Conservation (phyloP, 2,797 vertebrate species). For the Nyctibius grandis region DNA sequence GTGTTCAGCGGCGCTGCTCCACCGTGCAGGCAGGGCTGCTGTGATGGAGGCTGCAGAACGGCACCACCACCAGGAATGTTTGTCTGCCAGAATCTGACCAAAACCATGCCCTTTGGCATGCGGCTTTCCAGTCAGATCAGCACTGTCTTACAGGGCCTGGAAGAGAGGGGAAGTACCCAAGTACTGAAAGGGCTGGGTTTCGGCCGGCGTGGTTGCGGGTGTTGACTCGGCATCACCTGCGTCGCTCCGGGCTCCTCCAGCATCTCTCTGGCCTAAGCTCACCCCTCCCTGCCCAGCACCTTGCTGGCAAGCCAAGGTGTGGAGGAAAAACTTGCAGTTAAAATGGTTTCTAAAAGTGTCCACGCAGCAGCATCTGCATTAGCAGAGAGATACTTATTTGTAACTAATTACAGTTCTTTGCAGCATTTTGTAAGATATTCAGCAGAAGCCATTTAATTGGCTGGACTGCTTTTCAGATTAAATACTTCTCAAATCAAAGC, state of each 20-base stretch:
- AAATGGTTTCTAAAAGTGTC: background rate
- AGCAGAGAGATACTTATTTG: background rate
- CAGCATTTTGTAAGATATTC: background rate
- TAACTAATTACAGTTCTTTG: background rate
- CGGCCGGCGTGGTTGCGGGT: fast-evolving
- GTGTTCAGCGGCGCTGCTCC: background rate
- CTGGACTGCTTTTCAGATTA: background rate
- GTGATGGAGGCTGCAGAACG: background rate
- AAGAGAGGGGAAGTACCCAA: background rate
- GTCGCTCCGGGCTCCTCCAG: background rate
- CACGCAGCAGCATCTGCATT: background rate
- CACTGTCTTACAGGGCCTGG: fast-evolving
- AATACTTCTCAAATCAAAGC: background rate
- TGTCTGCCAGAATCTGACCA: background rate
- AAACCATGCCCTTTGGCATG: fast-evolving
- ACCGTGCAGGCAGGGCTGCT: no score
- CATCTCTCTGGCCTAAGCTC: background rate
- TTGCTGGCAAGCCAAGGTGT: background rate
- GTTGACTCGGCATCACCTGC: background rate
- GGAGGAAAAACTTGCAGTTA: background rate
- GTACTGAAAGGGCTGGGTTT: fast-evolving
- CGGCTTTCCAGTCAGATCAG: background rate
- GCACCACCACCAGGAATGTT: fast-evolving
- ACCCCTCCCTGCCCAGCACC: background rate
- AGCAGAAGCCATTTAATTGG: background rate